Conservation (phyloP, 2,113 vertebrate species). For the Elanus axillaris region DNA sequence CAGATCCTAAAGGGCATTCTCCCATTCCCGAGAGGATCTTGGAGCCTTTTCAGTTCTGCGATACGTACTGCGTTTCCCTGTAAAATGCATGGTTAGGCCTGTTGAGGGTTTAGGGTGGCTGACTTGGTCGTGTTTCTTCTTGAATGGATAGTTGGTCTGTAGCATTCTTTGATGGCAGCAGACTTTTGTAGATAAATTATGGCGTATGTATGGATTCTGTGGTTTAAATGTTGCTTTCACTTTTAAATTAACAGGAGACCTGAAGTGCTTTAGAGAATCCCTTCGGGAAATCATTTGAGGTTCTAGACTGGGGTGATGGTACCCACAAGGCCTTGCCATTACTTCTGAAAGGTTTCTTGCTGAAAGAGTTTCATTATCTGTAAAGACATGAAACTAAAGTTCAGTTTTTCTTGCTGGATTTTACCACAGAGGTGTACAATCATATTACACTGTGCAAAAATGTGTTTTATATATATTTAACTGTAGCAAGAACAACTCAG, state of each 20-base stretch:
- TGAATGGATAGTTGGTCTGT: background rate
- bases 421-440: background rate
- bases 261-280: background rate
- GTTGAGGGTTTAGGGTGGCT: background rate
- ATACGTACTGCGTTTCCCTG: background rate
- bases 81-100: background rate
- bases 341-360: background rate
- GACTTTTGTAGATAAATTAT: rapidly evolving
- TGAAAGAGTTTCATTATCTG: background rate
- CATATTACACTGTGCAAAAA: background rate
- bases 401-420: background rate
- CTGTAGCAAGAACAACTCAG: background rate
- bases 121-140: background rate
- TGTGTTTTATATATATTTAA: background rate
- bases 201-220: rapidly evolving
- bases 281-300: background rate
- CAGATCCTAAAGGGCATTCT: background rate
- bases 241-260: background rate
- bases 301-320: background rate
- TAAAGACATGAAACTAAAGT: background rate
- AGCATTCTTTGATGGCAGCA: background rate
- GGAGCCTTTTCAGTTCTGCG: background rate
- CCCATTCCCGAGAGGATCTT: background rate
- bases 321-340: background rate
- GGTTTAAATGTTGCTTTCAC: background rate